phyloP scores from a whole-genome alignment of 2,113 vertebrate species.

The Tetraodon nigroviridis region DNA sequence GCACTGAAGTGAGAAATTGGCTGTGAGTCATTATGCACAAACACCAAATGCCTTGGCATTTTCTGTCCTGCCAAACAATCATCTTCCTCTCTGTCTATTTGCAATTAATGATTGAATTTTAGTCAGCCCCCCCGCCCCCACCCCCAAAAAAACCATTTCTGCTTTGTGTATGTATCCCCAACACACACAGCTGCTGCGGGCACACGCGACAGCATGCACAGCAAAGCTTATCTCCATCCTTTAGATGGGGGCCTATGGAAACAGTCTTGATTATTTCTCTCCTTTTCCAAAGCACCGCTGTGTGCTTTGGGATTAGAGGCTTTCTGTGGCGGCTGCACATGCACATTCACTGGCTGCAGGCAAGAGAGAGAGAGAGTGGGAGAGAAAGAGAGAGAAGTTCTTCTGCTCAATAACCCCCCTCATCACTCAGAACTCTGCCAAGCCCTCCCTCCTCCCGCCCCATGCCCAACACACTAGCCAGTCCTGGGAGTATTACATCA shows the following conservation, averaged over 20 bases:
- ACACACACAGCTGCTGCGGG: slow-evolving; percentile 66
- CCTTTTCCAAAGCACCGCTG: slow-evolving; percentile 70
- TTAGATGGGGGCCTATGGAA: slow-evolving; percentile 73
- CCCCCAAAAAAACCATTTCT: slow-evolving; percentile 47
- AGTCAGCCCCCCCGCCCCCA: slow-evolving; percentile 31
- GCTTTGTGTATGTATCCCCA: slow-evolving; percentile 68
- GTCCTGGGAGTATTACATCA: slow-evolving; percentile 85
- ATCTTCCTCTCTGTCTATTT: slow-evolving; percentile 72
- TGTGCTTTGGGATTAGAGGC: slow-evolving; percentile 75
- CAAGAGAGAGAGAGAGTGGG: slow-evolving; percentile 25
- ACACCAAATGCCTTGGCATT: slow-evolving; percentile 67
- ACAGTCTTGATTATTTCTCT: slow-evolving; percentile 74
- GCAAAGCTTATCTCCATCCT: slow-evolving; percentile 70
- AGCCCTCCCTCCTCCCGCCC: slow-evolving; percentile 50
- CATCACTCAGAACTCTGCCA: slow-evolving; percentile 41
- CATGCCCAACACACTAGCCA: slow-evolving; percentile 77
- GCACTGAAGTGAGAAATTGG: slow-evolving; percentile 70
- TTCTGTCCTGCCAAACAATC: slow-evolving; percentile 69
- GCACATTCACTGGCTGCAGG: slow-evolving; percentile 70
- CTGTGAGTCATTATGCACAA: slow-evolving; percentile 72
- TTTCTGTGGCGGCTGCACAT: slow-evolving; percentile 69
- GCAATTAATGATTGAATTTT: slow-evolving; percentile 75
- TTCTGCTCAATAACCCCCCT: slow-evolving; percentile 52
- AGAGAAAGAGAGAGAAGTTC: slow-evolving; percentile 31
- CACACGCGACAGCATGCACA: slow-evolving; percentile 64